Evolutionary conservation across 2,888 invertebrate species (phyloP).

Genomic region (Odontomyia ornata): DNA sequence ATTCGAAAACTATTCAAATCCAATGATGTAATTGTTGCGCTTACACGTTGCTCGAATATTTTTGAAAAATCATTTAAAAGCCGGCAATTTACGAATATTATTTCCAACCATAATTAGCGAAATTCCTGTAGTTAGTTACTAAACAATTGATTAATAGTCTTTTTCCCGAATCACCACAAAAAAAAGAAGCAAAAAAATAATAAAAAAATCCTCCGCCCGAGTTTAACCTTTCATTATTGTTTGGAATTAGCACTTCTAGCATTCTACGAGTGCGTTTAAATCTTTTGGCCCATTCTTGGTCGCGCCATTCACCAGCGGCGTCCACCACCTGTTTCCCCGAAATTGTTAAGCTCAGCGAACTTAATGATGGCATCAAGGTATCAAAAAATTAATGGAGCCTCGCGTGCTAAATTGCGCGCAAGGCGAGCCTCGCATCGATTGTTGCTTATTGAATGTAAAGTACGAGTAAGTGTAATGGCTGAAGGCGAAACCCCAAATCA

Average conservation of each 20-base stretch:
- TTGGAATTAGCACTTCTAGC: slow-evolving; percentile 27
- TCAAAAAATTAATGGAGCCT: slow-evolving; percentile 10
- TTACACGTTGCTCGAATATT: background rate
- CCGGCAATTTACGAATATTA: background rate
- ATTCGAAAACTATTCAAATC: background rate
- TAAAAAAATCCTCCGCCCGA: background rate
- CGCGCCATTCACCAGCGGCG: background rate
- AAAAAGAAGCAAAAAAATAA: background rate
- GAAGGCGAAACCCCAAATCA: slow-evolving; percentile 15
- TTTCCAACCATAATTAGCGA: slow-evolving; percentile 18
- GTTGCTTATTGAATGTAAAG: slow-evolving; percentile 29
- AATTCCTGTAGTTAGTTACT: slow-evolving; percentile 1
- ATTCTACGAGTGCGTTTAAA: background rate
- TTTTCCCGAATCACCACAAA: background rate
- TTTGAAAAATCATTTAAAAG: background rate
- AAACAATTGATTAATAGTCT: slow-evolving; percentile 39
- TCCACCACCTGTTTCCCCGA: slow-evolving; percentile 13
- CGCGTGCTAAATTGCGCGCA: slow-evolving; percentile 34
- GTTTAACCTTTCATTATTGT: slow-evolving; percentile 30
- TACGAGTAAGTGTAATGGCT: slow-evolving; percentile 20
- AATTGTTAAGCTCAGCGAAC: background rate
- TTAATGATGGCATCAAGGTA: slow-evolving; percentile 32
- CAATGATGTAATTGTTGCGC: background rate
- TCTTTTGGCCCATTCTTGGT: background rate
- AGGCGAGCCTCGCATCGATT: slow-evolving; percentile 1